These are phyloP conservation scores for Nasonia longicornis DNA, from an alignment of 1,140 invertebrate species.

Conservation along the genomic window DNA sequence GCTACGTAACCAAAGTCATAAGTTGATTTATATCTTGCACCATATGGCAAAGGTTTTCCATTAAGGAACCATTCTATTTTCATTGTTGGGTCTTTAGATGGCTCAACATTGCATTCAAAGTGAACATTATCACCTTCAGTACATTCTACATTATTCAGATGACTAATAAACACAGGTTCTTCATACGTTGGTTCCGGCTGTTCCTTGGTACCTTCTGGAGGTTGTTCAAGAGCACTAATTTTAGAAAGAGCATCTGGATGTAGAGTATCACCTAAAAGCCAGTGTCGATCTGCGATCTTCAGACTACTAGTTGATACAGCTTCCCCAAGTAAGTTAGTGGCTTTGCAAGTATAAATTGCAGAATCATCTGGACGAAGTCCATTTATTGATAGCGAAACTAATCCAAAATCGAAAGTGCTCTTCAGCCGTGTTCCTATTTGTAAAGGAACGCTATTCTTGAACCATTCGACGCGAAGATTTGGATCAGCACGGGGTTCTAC, in stretches of 20 bases:
- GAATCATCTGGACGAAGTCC: conserved; percentile 88
- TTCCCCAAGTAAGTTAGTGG: conserved; percentile 89
- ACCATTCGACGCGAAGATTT: conserved; percentile 91
- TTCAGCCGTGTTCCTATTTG: conserved; percentile 86
- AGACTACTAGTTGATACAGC: conserved; percentile 91
- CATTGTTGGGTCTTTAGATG: conserved; percentile 93
- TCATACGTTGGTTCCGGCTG: conserved; percentile 83
- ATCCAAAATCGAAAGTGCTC: conserved; percentile 93
- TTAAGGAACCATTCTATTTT: conserved; percentile 93
- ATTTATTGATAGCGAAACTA: conserved; percentile 92
- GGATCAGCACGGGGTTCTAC: conserved; percentile 97
- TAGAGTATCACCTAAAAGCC: conserved; percentile 88
- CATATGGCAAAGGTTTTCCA: conserved; percentile 83
- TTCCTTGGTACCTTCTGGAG: conserved; percentile 74
- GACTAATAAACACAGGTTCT: conserved; percentile 88
- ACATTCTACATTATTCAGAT: conserved; percentile 90
- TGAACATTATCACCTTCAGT: conserved; percentile 91
- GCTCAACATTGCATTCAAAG: conserved; percentile 95
- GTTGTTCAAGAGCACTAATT: conserved; percentile 88
- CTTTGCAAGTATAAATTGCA: conserved; percentile 94
- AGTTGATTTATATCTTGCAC: conserved; percentile 84
- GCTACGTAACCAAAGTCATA: conserved; percentile 92
- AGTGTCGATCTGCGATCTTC: conserved; percentile 89
- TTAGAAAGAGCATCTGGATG: conserved; percentile 91
- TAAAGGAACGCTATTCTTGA: conserved; percentile 89